Base-by-base conservation (phyloP, 2,888 invertebrate species). In the Dysmachus trigonus region DNA sequence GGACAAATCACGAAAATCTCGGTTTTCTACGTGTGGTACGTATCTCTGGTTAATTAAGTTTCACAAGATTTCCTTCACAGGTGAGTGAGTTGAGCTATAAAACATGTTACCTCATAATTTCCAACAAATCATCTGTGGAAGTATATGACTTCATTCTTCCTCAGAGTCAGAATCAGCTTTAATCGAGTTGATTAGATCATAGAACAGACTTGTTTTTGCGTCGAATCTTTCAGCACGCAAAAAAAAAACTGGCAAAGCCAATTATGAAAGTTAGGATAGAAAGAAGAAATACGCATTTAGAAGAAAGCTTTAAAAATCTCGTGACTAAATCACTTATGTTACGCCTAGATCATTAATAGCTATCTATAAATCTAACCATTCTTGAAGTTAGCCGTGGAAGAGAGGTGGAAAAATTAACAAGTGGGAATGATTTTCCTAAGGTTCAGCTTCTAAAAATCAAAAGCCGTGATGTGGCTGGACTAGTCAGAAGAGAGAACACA, bases 11-110 rank as follows among this genome's bases (percentile, higher is more conserved):
- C 15, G 47, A 77, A 77, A 77, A 73, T 27, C 73, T 73, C n/a
- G 2, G 73, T 27, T 71, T 41, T 72, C 73, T 84, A 30, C 41
- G 27, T 83, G 82, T 33, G 82, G 71, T 30, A 83, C 71, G 83
- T 83, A 71, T 51, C n/a, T 77, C 47, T 77, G 30, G 77, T 51
- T 77, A 77, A 77, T 77, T 77, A 47, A 41, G 77, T 31, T 77
- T 76, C 77, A 13, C 77, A 77, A 74, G 35, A 30, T 30, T 76
- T 77, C 30, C 15, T 77, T 77, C 38, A 47, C 15, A 77, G 77
- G 77, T 77, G 77, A 77, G 31, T 27, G 77, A 41, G 27, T 62
- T 10, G 62, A n/a, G n/a, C n/a, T 13, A n/a, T 47, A 51, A 33
- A 30, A 31, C 47, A 18, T 27, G 27, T 77, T 41, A 77, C 47